Percentiles rank a stretch among this genome's conserved stretches.
Evolutionary conservation across 1,140 invertebrate species (phyloP).

Genomic region (Laupala kohalensis): DNA sequence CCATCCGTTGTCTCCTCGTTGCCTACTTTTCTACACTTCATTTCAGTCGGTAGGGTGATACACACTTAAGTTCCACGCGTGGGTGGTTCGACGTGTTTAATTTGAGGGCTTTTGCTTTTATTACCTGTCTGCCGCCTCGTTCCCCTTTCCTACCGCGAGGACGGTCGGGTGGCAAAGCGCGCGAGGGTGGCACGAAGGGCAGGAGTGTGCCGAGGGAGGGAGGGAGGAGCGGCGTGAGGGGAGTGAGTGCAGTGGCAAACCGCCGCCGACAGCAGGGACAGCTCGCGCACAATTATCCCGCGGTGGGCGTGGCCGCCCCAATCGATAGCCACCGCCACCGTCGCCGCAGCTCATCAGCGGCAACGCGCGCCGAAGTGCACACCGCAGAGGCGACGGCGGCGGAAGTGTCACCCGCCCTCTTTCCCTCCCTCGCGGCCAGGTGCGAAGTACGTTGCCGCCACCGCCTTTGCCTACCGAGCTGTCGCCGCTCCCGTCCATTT

Average conservation of each 20-base stretch:
- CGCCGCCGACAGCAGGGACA: neutral
- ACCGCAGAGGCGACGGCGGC: neutral
- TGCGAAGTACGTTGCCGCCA: neutral
- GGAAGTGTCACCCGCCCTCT: too few species aligned
- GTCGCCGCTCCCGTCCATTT: neutral
- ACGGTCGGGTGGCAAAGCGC: too few species aligned
- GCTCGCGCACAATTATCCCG: neutral
- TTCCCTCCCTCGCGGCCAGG: neutral
- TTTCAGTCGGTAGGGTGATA: neutral
- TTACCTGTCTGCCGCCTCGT: neutral
- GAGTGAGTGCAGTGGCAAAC: neutral
- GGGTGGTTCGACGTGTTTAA: neutral
- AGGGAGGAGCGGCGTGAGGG: neutral
- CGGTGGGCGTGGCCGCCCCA: neutral
- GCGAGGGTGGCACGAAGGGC: too few species aligned
- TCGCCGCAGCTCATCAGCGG: neutral
- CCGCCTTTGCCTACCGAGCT: neutral
- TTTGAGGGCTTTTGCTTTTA: neutral
- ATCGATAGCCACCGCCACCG: neutral
- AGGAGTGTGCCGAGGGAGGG: too few species aligned
- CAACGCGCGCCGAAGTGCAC: neutral
- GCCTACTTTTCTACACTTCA: too few species aligned
- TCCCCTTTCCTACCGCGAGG: neutral
- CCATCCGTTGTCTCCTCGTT: too few species aligned
- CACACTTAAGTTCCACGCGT: neutral